phyloP scores from a whole-genome alignment of 2,888 invertebrate genomes.

The Uloborus plumipes region DNA sequence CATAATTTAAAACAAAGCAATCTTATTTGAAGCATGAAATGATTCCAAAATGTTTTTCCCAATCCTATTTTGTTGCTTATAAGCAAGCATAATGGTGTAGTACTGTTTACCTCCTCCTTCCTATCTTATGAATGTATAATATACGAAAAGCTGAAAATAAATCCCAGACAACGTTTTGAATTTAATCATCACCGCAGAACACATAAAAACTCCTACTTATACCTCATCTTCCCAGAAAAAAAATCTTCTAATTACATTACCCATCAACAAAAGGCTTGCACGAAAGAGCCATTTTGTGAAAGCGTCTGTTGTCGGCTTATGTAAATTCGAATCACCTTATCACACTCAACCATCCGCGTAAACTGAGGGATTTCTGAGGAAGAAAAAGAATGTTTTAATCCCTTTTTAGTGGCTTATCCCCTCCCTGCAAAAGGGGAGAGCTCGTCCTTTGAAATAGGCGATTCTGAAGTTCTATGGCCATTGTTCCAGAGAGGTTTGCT shows the following conservation, averaged over 20 bases:
- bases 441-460: neutral
- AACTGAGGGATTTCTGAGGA: conserved; percentile 8
- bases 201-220: too few relatives aligned
- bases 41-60: too few relatives aligned
- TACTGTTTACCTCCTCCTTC: too few relatives aligned
- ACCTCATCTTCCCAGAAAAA: neutral
- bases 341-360: conserved; percentile 44
- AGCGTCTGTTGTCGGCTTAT: conserved; percentile 13
- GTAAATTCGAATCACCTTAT: conserved; percentile 49
- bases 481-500: neutral
- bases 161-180: too few relatives aligned
- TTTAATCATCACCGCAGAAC: too few relatives aligned
- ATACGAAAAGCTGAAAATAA: too few relatives aligned
- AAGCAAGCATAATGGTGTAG: too few relatives aligned
- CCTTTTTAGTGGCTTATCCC: conserved; percentile 52
- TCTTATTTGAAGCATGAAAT: too few relatives aligned
- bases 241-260: neutral
- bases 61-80: too few relatives aligned
- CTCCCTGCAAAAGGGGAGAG: neutral
- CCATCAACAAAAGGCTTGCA: neutral
- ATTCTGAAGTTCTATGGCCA: neutral
- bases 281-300: neutral
- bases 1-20: too few relatives aligned
- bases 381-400: conserved; percentile 39
- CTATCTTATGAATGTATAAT: too few relatives aligned